A percentile compares a stretch with the other conserved stretches of the same genome.
phyloP scores from a whole-genome alignment of 2,113 vertebrate species.

The Vidua macroura region DNA sequence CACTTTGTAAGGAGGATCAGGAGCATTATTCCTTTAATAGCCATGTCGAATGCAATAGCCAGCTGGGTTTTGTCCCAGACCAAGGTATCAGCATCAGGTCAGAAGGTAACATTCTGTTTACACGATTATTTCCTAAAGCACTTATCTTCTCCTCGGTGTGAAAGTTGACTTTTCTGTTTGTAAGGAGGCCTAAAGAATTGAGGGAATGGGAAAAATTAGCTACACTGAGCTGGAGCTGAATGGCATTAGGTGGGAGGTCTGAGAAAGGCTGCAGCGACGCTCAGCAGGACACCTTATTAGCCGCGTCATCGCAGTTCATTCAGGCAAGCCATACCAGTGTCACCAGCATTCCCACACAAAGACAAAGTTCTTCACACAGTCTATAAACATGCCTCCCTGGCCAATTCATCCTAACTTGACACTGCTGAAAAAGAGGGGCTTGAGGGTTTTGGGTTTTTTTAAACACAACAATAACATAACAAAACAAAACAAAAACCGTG shows the following conservation, averaged over 20 bases:
- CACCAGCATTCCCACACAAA: conserved; percentile 88
- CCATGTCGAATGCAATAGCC: conserved; percentile 88
- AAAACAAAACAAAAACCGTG: conserved; percentile 38
- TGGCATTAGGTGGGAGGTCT: conserved; percentile 87
- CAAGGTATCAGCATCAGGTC: conserved; percentile 91
- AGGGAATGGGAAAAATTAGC: conserved; percentile 86
- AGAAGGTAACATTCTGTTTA: conserved; percentile 96
- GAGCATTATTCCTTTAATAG: conserved; percentile 88
- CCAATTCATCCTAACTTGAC: conserved; percentile 84
- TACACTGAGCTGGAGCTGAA: conserved; percentile 87
- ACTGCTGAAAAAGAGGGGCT: conserved; percentile 77
- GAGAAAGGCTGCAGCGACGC: conserved; percentile 65
- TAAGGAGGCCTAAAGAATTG: conserved; percentile 80
- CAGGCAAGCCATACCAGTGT: conserved; percentile 87
- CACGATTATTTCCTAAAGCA: conserved; percentile 91
- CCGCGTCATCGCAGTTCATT: conserved; percentile 87
- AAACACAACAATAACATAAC: conserved; percentile 57
- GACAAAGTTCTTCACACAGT: conserved; percentile 90
- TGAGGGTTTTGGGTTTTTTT: neutral
- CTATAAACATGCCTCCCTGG: conserved; percentile 88
- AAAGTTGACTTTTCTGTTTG: conserved; percentile 90
- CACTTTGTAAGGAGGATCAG: conserved; percentile 74
- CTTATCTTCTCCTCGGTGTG: conserved; percentile 83
- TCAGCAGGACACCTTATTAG: conserved; percentile 81
- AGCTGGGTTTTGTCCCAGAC: conserved; percentile 82